A percentile compares a stretch with the other conserved stretches of the same genome.
phyloP scores from a whole-genome alignment of 2,113 vertebrate species.

The Heloderma charlesbogerti region DNA sequence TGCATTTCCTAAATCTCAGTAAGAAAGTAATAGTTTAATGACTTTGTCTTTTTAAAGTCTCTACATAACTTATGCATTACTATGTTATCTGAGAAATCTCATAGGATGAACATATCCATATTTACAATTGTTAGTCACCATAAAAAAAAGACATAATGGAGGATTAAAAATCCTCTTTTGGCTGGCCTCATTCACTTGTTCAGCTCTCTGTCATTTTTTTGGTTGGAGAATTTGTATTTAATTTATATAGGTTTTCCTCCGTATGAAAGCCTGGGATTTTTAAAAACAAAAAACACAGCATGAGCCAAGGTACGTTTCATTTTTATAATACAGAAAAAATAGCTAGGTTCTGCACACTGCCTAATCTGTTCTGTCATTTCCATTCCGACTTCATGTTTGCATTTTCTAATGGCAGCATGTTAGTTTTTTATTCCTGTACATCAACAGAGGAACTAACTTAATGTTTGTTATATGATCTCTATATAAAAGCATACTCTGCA shows the following conservation, averaged over 20 bases:
- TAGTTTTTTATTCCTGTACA: neutral
- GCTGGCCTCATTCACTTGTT: neutral
- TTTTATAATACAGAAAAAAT: neutral
- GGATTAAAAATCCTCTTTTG: neutral
- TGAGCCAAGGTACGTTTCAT: neutral
- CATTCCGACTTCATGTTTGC: neutral
- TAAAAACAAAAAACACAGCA: neutral
- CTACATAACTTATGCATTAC: neutral
- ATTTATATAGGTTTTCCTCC: neutral
- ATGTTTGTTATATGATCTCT: neutral
- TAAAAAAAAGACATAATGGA: neutral
- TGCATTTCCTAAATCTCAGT: neutral
- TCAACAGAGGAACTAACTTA: neutral
- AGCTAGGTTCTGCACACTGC: neutral
- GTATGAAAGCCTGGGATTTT: neutral
- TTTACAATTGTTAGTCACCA: neutral
- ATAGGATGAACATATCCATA: neutral
- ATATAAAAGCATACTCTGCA: slow-evolving; percentile 35
- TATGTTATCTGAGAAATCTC: neutral
- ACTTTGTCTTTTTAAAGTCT: neutral
- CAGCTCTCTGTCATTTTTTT: neutral
- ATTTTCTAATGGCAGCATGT: neutral
- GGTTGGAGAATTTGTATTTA: neutral
- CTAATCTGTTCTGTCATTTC: neutral
- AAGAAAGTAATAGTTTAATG: neutral